Conservation (phyloP, 2,797 vertebrate species). For the Strix occidentalis region DNA sequence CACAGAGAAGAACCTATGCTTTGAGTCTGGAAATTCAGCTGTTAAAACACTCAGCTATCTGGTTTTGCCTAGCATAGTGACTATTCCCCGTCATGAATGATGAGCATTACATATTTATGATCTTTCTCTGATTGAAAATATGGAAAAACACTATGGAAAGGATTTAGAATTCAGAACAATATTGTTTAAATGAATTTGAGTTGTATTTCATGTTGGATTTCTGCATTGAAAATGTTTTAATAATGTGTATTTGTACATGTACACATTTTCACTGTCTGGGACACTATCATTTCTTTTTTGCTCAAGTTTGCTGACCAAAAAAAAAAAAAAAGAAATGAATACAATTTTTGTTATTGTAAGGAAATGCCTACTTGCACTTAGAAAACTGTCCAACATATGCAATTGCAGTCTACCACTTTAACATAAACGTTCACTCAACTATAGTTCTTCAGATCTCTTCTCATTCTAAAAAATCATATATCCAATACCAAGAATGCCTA, state of each 20-base stretch:
- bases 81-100: not conserved
- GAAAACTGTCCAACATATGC: not conserved
- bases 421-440: not conserved
- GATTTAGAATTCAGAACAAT: not conserved
- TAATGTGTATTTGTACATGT: not conserved
- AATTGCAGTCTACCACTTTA: not conserved
- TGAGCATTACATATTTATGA: not conserved
- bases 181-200: not conserved
- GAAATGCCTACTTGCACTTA: not conserved
- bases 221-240: not conserved
- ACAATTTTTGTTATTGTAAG: not conserved
- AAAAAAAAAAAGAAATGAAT: not conserved
- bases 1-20: not conserved
- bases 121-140: not conserved
- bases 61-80: not conserved
- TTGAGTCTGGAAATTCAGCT: not conserved
- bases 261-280: not conserved
- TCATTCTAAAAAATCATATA: not conserved
- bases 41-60: not conserved
- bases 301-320: not conserved
- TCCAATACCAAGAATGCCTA: not conserved
- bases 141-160: not conserved
- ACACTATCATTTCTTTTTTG: not conserved
- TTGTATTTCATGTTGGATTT: not conserved
- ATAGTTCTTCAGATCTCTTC: not conserved